Evolutionary conservation across 2,113 vertebrate species (phyloP).

Genomic region (Pogona vitticeps): DNA sequence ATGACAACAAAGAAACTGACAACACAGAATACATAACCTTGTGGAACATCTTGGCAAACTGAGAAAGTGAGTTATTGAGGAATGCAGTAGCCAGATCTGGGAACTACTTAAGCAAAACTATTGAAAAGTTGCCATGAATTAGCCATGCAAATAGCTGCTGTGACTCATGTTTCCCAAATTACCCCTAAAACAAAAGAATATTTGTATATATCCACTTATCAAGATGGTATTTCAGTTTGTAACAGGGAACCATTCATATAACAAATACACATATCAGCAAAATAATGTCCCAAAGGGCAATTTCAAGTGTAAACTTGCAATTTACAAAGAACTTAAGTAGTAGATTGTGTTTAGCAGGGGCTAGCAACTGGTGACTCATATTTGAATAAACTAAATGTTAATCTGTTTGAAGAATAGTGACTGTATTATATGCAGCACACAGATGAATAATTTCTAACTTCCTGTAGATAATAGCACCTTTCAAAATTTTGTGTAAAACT

Average conservation of each 20-base stretch:
- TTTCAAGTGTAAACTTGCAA: slow-evolving; percentile 7
- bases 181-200: background rate
- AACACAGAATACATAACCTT: background rate
- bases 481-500: background rate
- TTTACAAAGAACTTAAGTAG: background rate
- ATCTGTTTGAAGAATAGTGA: background rate
- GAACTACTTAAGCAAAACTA: slow-evolving; percentile 20
- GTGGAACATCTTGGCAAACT: background rate
- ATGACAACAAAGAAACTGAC: too few relatives aligned
- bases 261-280: slow-evolving; percentile 16
- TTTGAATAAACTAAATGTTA: slow-evolving; percentile 33
- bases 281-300: background rate
- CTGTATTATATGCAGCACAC: background rate
- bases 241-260: background rate
- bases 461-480: background rate
- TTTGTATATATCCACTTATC: slow-evolving; percentile 2
- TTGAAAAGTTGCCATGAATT: background rate
- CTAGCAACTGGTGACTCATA: slow-evolving; percentile 7
- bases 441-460: background rate
- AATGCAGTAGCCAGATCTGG: background rate
- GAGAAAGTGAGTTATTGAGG: background rate
- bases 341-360: background rate
- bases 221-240: slow-evolving; percentile 3
- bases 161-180: slow-evolving; percentile 24
- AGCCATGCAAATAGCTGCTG: slow-evolving; percentile 27